Conservation (phyloP, 2,888 invertebrate genomes). For the Hydriomena furcata region DNA sequence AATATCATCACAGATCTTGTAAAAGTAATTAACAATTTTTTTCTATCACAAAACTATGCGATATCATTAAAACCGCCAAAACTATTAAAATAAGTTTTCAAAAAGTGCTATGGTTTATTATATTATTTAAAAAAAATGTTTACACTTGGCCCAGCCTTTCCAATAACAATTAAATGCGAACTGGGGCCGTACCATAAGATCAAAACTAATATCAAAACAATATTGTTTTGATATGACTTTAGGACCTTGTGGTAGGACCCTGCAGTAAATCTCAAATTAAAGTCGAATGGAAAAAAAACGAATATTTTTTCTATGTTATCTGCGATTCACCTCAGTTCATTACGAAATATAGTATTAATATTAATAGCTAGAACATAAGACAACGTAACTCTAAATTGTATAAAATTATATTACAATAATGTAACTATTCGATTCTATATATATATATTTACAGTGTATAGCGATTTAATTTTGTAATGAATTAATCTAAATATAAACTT, state of each 20-base stretch:
- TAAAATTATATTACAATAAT: conserved; percentile 24
- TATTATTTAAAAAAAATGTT: conserved; percentile 33
- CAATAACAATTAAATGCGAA: neutral
- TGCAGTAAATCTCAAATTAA: neutral
- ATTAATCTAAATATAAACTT: conserved; percentile 70
- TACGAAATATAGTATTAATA: neutral
- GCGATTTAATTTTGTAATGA: conserved; percentile 35
- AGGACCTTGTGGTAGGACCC: no score
- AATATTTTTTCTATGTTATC: neutral
- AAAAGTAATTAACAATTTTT: conserved; percentile 28
- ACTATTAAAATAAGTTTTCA: neutral
- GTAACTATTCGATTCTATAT: conserved; percentile 31
- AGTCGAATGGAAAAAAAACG: neutral
- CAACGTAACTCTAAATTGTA: conserved; percentile 17
- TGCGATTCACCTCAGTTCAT: neutral
- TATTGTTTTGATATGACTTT: no score
- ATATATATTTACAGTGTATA: conserved; percentile 65
- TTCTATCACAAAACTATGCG: neutral
- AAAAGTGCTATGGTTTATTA: conserved; percentile 6
- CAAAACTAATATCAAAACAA: no score
- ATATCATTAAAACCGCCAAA: neutral
- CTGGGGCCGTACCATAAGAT: no score
- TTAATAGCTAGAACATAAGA: conserved; percentile 15
- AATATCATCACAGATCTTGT: conserved; percentile 47
- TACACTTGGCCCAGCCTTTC: conserved; percentile 73